These are phyloP conservation scores for Mimachlamys varia DNA, from an alignment of 2,888 invertebrate species.

Conservation along the genomic window DNA sequence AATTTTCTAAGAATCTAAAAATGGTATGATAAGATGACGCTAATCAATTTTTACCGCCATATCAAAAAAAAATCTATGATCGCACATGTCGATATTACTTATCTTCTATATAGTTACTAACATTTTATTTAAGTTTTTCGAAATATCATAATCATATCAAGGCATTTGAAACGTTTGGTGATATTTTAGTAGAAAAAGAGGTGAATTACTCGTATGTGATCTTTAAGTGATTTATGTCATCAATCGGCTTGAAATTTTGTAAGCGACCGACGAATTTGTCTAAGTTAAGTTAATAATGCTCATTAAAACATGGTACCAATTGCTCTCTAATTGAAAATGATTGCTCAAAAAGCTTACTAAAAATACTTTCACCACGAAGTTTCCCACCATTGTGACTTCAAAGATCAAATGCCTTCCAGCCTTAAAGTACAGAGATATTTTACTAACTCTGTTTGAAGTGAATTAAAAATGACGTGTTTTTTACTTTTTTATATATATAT, in stretches of 20 bases:
- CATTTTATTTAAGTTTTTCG: background rate
- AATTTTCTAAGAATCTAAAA: background rate
- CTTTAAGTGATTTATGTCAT: background rate
- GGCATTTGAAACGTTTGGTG: background rate
- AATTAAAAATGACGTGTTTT: no score
- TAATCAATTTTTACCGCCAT: background rate
- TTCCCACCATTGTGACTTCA: no score
- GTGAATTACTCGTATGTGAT: background rate
- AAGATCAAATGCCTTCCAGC: no score
- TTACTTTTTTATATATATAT: no score
- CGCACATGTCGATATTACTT: background rate
- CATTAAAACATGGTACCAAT: background rate
- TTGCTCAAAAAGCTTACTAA: no score
- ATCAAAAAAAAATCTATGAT: background rate
- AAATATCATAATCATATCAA: background rate
- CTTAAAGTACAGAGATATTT: no score
- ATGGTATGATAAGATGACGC: background rate
- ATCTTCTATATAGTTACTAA: background rate
- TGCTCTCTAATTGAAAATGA: background rate
- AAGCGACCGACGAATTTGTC: background rate
- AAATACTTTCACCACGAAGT: no score
- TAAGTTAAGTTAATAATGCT: background rate
- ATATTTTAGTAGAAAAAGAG: background rate
- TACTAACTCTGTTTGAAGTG: no score
- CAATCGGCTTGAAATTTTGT: background rate